phyloP scores from a whole-genome alignment of 2,888 invertebrate species.

The Deroplatys truncata region DNA sequence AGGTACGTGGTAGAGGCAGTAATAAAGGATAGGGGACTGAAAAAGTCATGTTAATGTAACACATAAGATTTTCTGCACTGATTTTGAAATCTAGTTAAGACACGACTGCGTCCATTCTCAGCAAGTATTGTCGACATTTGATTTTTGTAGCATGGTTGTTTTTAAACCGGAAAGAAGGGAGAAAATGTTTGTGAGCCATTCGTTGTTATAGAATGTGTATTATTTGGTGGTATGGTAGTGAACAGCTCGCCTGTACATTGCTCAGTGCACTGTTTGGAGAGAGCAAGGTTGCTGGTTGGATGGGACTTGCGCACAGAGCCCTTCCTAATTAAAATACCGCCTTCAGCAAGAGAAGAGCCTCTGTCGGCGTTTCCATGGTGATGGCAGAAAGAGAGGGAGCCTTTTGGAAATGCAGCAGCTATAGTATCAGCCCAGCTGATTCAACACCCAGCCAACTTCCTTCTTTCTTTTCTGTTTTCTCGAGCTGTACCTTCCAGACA shows the following conservation, averaged over 20 bases:
- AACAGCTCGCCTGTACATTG: background rate
- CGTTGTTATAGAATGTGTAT: too few species aligned
- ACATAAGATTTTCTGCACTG: too few species aligned
- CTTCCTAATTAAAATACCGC: slow-evolving; percentile 29
- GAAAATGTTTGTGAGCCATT: too few species aligned
- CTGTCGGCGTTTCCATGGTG: slow-evolving; percentile 5
- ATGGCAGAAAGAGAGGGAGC: background rate
- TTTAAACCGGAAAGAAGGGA: too few species aligned
- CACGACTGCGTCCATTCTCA: too few species aligned
- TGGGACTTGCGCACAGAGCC: slow-evolving; percentile 18
- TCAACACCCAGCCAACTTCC: background rate
- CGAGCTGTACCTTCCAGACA: background rate
- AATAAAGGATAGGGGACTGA: too few species aligned
- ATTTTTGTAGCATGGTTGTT: too few species aligned
- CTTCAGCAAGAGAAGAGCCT: slow-evolving; percentile 22
- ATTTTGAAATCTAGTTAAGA: too few species aligned
- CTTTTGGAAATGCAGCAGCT: background rate
- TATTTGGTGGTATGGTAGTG: too few species aligned
- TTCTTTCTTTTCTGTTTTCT: background rate
- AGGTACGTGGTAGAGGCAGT: too few species aligned
- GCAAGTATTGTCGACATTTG: too few species aligned
- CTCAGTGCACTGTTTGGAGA: background rate
- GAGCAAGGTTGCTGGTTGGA: background rate
- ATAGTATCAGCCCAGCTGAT: background rate
- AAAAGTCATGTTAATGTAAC: too few species aligned